Conservation (phyloP, 2,113 vertebrate species). For the Synodontis membranacea region DNA sequence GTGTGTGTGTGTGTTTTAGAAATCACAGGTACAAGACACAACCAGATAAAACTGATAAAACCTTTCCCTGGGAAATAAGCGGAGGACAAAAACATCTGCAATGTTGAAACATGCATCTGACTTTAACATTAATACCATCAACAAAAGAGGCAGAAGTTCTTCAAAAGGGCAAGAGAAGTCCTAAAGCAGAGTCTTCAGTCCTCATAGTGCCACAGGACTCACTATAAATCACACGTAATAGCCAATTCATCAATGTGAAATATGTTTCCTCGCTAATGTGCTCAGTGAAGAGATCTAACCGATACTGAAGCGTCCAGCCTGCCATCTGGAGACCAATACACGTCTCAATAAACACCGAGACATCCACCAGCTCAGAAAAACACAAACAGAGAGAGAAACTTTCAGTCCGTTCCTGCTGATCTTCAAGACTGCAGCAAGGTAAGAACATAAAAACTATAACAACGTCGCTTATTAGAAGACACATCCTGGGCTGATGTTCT, state of each 20-base stretch:
- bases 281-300: constrained; percentile 28
- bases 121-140: background rate
- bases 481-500: background rate
- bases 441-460: background rate
- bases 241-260: constrained; percentile 31
- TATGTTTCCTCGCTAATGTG: constrained; percentile 13
- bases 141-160: background rate
- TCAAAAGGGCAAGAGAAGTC: background rate
- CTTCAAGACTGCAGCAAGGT: background rate
- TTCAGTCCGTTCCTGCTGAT: constrained; percentile 23
- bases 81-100: background rate
- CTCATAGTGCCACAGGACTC: background rate
- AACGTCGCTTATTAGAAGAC: background rate
- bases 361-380: background rate
- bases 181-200: background rate
- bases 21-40: background rate
- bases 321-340: constrained; percentile 48
- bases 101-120: background rate
- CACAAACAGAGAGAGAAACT: constrained; percentile 5
- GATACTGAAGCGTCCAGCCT: constrained; percentile 33
- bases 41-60: background rate
- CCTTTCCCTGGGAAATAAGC: background rate
- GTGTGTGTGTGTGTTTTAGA: background rate
- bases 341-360: constrained; percentile 46
- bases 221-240: constrained; percentile 10